These are phyloP conservation scores for Tethya wilhelma DNA, from an alignment of 37 sponge, comb jelly and placozoan species.

Conservation along the genomic window DNA sequence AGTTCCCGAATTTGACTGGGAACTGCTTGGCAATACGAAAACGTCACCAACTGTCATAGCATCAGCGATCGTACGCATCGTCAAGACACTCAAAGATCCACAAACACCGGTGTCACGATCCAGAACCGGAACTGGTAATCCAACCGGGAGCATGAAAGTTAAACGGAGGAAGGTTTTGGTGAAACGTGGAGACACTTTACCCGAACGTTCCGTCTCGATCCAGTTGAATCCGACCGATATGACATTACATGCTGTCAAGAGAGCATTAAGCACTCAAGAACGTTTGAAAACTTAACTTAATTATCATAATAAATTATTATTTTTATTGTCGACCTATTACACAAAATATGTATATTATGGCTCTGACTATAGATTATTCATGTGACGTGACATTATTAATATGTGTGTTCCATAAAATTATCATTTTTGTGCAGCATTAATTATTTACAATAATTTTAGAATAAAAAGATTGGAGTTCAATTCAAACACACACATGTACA, in stretches of 20 bases:
- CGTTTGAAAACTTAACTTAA: too few relatives aligned
- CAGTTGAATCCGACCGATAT: neutral
- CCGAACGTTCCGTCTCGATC: neutral
- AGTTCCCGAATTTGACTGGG: conserved; percentile 75
- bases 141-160: neutral
- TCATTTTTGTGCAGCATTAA: too few relatives aligned
- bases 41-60: conserved; percentile 58
- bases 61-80: conserved; percentile 48
- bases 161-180: neutral
- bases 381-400: too few relatives aligned
- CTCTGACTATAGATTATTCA: too few relatives aligned
- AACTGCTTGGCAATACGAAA: conserved; percentile 35
- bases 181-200: conserved; percentile 6
- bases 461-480: too few relatives aligned
- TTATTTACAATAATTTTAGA: too few relatives aligned
- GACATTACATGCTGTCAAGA: neutral
- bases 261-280: neutral
- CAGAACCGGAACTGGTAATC: too few relatives aligned
- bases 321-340: too few relatives aligned
- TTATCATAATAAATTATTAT: too few relatives aligned
- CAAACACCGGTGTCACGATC: neutral
- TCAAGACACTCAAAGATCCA: conserved; percentile 12
- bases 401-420: too few relatives aligned
- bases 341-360: too few relatives aligned
- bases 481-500: too few relatives aligned